Conservation (phyloP, 2,797 vertebrate species). For the Trematomus bernacchii region DNA sequence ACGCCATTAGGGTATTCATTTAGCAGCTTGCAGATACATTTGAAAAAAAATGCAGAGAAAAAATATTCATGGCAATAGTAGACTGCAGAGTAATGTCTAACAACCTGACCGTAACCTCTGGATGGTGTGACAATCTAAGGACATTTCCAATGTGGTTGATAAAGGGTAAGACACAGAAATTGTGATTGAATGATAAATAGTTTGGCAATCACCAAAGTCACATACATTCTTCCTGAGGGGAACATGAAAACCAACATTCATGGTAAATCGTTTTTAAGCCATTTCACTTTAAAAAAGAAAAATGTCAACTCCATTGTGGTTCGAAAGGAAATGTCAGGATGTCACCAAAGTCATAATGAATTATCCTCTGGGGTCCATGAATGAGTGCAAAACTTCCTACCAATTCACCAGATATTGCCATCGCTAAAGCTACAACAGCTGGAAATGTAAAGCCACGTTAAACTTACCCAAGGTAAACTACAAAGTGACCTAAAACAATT, state of each 20-base stretch:
- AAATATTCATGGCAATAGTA: slow-evolving; percentile 2
- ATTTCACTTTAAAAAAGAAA: too few relatives aligned
- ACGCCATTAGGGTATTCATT: slow-evolving; percentile 71
- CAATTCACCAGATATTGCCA: background rate
- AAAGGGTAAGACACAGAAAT: background rate
- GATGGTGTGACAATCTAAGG: too few relatives aligned
- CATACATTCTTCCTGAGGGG: background rate
- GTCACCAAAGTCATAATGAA: background rate
- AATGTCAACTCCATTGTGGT: too few relatives aligned
- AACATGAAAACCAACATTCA: background rate
- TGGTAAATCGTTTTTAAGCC: background rate
- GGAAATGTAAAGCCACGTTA: background rate
- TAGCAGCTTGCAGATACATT: slow-evolving; percentile 39
- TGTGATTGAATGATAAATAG: too few relatives aligned
- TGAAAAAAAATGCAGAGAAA: slow-evolving; percentile 42
- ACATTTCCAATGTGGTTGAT: background rate
- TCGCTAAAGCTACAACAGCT: background rate
- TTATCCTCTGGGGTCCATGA: background rate
- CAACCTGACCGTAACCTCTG: background rate
- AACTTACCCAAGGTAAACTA: too few relatives aligned
- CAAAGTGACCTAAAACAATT: too few relatives aligned
- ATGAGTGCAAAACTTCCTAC: background rate
- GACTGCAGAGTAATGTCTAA: background rate
- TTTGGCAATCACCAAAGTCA: background rate
- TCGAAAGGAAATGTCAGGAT: too few relatives aligned